Percentiles rank a stretch among this genome's conserved stretches.
phyloP scores from a whole-genome alignment of 2,888 invertebrate species.

The Monopis laevigella region DNA sequence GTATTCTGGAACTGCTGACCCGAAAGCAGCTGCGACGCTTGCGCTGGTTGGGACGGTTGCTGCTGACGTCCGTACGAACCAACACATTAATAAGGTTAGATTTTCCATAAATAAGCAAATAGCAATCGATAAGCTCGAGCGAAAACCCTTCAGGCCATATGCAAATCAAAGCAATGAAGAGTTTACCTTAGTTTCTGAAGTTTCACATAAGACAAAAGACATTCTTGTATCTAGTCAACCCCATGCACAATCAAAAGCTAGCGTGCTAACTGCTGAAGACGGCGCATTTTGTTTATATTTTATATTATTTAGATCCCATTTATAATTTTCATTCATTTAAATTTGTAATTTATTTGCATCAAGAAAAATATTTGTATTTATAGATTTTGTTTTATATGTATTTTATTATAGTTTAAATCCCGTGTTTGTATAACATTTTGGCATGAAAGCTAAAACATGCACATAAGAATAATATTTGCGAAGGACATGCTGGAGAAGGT shows the following conservation, averaged over 20 bases:
- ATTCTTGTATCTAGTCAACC: conserved; percentile 57
- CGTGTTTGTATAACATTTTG: too few relatives aligned
- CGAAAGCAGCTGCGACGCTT: conserved; percentile 63
- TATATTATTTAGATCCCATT: too few relatives aligned
- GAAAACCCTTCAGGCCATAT: conserved; percentile 24
- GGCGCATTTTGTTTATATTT: too few relatives aligned
- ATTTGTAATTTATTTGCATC: too few relatives aligned
- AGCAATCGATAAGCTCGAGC: conserved; percentile 61
- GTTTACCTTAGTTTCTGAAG: conserved; percentile 46
- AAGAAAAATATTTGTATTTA: too few relatives aligned
- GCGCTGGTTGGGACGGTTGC: conserved; percentile 66
- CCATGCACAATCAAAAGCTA: conserved; percentile 68
- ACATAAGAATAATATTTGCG: conserved; percentile 31
- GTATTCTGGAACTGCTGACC: conserved; percentile 62
- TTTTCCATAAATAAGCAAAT: conserved; percentile 62
- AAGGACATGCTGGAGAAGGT: conserved; percentile 51
- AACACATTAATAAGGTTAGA: conserved; percentile 69
- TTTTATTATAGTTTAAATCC: too few relatives aligned
- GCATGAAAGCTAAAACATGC: conserved; percentile 65
- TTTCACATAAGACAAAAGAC: conserved; percentile 38
- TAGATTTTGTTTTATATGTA: too few relatives aligned
- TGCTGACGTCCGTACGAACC: conserved; percentile 69
- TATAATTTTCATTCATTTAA: too few relatives aligned
- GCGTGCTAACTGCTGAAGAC: conserved; percentile 35
- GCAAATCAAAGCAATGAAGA: conserved; percentile 56